A percentile compares a stretch with the other conserved stretches of the same genome.
Evolutionary conservation across 2,797 vertebrate genomes (phyloP).

Genomic region (Eospalax fontanierii): DNA sequence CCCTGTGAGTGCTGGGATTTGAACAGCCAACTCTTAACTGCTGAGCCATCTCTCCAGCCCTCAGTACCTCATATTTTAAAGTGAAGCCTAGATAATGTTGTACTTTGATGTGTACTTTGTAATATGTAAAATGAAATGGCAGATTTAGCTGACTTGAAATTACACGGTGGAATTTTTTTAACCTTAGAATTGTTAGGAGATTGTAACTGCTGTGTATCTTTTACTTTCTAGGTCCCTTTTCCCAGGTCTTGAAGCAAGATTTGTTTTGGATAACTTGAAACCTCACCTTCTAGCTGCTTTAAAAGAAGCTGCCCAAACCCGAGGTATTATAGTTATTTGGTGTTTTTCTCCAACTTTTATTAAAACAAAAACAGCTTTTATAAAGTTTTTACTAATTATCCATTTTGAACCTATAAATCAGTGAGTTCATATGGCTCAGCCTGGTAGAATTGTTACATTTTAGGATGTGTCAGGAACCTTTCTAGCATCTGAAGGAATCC

Average conservation of each 20-base stretch:
- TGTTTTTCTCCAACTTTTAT: constrained; percentile 25
- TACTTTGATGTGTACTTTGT: neutral
- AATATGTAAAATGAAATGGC: constrained; percentile 11
- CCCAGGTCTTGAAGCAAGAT: constrained; percentile 96
- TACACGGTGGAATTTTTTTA: neutral
- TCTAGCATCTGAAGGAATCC: neutral
- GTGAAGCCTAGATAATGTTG: neutral
- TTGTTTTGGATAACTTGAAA: constrained; percentile 95
- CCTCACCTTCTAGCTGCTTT: constrained; percentile 94
- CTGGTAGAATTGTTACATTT: neutral
- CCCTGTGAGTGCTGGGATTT: too few species aligned
- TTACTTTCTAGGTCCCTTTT: constrained; percentile 93
- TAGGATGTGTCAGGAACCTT: neutral
- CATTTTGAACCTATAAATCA: neutral
- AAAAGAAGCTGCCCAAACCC: constrained; percentile 96
- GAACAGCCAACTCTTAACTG: too few species aligned
- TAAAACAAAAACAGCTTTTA: constrained; percentile 49
- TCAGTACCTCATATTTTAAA: constrained; percentile 47
- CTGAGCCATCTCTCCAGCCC: too few species aligned
- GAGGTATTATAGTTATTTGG: constrained; percentile 92
- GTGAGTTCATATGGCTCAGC: neutral
- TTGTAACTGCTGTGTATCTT: constrained; percentile 63
- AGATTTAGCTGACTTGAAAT: constrained; percentile 27
- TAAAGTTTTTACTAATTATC: constrained; percentile 10
- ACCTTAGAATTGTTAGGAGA: neutral